Evolutionary conservation across 2,113 vertebrate species (phyloP).

Genomic region (Mobula hypostoma): DNA sequence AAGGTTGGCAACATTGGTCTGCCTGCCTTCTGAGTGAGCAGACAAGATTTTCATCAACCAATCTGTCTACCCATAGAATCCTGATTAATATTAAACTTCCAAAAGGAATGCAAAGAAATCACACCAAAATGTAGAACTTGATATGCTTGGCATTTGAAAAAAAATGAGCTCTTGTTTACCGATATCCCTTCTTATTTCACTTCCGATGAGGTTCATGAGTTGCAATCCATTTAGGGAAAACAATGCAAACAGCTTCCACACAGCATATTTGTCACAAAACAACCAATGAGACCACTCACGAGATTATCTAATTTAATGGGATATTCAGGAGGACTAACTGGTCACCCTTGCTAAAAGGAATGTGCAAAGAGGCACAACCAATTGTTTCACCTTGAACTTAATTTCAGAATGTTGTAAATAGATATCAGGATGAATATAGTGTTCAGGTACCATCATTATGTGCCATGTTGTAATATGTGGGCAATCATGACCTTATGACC

Average conservation of each 20-base stretch:
- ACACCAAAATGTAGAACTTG: neutral
- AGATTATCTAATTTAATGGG: neutral
- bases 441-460: no score
- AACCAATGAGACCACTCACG: neutral
- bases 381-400: neutral
- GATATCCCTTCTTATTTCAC: neutral
- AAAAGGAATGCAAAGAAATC: neutral
- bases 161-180: neutral
- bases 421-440: neutral
- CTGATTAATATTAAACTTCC: neutral
- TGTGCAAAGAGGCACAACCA: no score
- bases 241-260: neutral
- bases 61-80: neutral
- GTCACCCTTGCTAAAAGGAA: neutral
- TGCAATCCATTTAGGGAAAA: neutral
- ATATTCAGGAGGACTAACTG: neutral
- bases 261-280: neutral
- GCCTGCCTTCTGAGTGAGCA: no score
- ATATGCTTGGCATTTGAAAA: neutral
- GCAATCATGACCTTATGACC: no score
- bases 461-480: no score
- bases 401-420: neutral
- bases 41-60: no score
- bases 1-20: no score
- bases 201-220: neutral